Percentiles rank a stretch among this genome's conserved stretches.
These are phyloP conservation scores for Clarias pachynema DNA, from an alignment of 2,797 vertebrate species.

Conservation along the genomic window DNA sequence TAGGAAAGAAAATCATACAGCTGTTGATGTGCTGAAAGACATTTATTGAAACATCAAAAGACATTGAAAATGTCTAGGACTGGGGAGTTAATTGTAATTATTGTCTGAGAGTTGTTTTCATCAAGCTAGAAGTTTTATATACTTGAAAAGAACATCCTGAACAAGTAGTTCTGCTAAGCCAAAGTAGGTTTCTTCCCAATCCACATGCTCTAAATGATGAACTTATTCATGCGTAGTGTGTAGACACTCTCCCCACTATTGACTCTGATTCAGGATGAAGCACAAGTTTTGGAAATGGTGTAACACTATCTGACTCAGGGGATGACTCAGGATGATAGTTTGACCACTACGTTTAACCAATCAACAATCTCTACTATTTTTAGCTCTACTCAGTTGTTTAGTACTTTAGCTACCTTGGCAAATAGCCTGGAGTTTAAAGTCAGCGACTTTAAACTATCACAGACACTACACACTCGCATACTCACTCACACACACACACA, in stretches of 20 bases:
- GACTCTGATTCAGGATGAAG: background rate
- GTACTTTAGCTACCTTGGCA: background rate
- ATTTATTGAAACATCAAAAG: background rate
- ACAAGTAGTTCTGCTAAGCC: background rate
- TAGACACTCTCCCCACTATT: background rate
- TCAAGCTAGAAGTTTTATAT: background rate
- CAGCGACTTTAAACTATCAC: conserved; percentile 1
- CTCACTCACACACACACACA: conserved; percentile 14
- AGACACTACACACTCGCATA: conserved; percentile 17
- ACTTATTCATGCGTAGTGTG: background rate
- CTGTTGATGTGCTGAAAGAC: background rate
- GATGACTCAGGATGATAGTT: background rate
- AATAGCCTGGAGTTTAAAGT: conserved; percentile 5
- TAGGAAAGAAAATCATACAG: background rate
- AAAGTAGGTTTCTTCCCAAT: background rate
- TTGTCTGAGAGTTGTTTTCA: background rate
- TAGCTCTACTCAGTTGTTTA: background rate
- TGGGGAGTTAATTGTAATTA: background rate
- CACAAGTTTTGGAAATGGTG: background rate
- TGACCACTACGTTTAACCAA: background rate
- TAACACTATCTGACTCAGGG: background rate
- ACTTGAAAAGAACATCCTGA: background rate
- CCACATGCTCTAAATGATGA: too few species aligned
- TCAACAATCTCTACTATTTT: background rate
- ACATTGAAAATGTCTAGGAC: background rate